phyloP scores from a whole-genome alignment of 2,888 invertebrate species.

The Pachydiplax longipennis region DNA sequence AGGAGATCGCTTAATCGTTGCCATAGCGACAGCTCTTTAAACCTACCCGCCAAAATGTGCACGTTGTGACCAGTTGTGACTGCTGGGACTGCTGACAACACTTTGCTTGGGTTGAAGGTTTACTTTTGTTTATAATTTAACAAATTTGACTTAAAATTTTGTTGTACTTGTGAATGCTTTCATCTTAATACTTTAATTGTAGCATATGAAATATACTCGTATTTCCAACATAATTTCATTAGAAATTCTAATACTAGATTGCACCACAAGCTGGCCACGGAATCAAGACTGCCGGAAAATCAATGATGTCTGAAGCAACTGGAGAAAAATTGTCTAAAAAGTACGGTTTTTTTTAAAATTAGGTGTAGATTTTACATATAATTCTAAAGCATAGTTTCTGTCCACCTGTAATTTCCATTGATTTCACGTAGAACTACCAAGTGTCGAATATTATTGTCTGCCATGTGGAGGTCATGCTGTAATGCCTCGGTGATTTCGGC shows the following conservation, averaged over 20 bases:
- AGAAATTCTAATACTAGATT: background rate
- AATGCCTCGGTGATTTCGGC: slow-evolving; percentile 1
- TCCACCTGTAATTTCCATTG: too few relatives aligned
- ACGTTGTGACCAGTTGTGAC: background rate
- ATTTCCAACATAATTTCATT: background rate
- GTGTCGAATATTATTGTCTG: background rate
- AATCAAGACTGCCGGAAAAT: slow-evolving; percentile 15
- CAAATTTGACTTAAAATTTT: too few relatives aligned
- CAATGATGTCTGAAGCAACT: slow-evolving; percentile 66
- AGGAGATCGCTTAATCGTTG: background rate
- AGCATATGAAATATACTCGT: background rate
- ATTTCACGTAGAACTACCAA: background rate
- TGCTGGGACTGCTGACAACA: background rate
- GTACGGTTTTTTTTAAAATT: slow-evolving; percentile 61
- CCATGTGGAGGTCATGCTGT: background rate
- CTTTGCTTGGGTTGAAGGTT: too few relatives aligned
- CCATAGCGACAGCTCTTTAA: slow-evolving; percentile 14
- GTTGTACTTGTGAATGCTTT: too few relatives aligned
- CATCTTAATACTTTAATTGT: background rate
- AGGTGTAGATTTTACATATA: background rate
- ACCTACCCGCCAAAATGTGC: slow-evolving; percentile 6
- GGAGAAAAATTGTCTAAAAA: slow-evolving; percentile 73
- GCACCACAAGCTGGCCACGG: slow-evolving; percentile 31
- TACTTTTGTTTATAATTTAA: too few relatives aligned
- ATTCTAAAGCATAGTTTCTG: background rate